Evolutionary conservation across 2,888 invertebrate species (phyloP), one percentile per base, ranked within the genome.

Genomic region (Brachynemurus nebulosus): DNA sequence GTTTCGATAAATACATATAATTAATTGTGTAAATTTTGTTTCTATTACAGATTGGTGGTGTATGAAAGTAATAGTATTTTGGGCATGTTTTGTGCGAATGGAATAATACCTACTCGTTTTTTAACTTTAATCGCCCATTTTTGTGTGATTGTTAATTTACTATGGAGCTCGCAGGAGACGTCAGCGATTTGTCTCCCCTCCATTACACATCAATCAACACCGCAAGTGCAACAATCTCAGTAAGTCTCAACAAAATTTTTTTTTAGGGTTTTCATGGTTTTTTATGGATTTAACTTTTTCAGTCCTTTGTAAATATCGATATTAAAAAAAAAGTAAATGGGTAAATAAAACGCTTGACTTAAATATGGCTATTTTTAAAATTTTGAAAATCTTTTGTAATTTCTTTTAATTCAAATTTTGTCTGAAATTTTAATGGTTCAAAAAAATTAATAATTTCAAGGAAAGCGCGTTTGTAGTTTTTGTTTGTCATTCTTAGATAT

Each of bases 81-180:
- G 36, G 53, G 45, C 43, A 62, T 63, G 63, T 58, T 58, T 52
- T 57, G 55, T 51, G 52, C 52, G 35, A 50, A 63, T 59, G 60
- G 69, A 57, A 57, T 78, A 46, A 72, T 78, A 51, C 80, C 83
- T 50, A 75, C 79, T 44, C 70, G 81, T 52, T 85, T 84, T 64
- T 63, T 84, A 50, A 73, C 76, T 48, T 67, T 84, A 41, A 65
- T 78, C 48, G 77, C 79, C 42, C 84, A 85, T 63, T 67, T 83
- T 44, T 72, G 76, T 47, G 71, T 84, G 51, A 67, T 76, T 40
- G 69, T 78, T 46, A 71, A 77, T 47, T 66, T 83, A 53, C 63
- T 83, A 70, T 81, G 80, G 76, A 72, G 70, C 68, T 70, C 65
- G 63, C 64, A 67, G 57, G 65, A 66, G 71, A 72, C 66, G 58